Evolutionary conservation across 2,888 invertebrate species (phyloP).

Genomic region (Acheta domesticus): DNA sequence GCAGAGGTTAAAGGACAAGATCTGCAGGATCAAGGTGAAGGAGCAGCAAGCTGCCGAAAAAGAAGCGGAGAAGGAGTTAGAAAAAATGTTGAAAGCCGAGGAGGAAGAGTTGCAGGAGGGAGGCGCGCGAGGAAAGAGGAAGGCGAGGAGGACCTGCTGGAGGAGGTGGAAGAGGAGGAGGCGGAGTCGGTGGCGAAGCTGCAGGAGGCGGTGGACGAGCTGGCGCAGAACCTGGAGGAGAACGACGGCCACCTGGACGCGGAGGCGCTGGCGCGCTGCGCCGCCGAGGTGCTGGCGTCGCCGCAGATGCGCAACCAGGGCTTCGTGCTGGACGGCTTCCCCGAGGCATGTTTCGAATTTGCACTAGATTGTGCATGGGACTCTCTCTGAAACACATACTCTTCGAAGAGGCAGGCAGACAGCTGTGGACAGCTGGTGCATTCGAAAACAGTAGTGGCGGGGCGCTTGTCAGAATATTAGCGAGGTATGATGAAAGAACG

Average conservation of each 20-base stretch:
- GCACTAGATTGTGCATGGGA: too few species aligned
- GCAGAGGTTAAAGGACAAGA: constrained; percentile 39
- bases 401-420: too few species aligned
- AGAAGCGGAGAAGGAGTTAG: constrained; percentile 41
- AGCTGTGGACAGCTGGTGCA: too few species aligned
- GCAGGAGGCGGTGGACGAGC: constrained; percentile 48
- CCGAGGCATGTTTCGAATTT: too few species aligned
- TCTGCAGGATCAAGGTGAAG: constrained; percentile 33
- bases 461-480: too few species aligned
- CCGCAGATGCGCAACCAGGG: constrained; percentile 68
- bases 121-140: constrained; percentile 40
- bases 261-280: constrained; percentile 21
- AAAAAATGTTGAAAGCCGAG: constrained; percentile 34
- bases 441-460: too few species aligned
- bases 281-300: constrained; percentile 42
- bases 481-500: too few species aligned
- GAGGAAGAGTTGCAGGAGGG: constrained; percentile 36
- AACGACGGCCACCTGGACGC: constrained; percentile 49
- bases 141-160: constrained; percentile 41
- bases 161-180: constrained; percentile 42
- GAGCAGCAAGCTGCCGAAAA: constrained; percentile 39
- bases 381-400: too few species aligned
- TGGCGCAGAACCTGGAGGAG: constrained; percentile 45
- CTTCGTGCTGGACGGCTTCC: constrained; percentile 73
- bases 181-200: constrained; percentile 43